These are phyloP conservation scores for Microctonus brassicae DNA, from an alignment of 2,888 invertebrate species.

Conservation along the genomic window DNA sequence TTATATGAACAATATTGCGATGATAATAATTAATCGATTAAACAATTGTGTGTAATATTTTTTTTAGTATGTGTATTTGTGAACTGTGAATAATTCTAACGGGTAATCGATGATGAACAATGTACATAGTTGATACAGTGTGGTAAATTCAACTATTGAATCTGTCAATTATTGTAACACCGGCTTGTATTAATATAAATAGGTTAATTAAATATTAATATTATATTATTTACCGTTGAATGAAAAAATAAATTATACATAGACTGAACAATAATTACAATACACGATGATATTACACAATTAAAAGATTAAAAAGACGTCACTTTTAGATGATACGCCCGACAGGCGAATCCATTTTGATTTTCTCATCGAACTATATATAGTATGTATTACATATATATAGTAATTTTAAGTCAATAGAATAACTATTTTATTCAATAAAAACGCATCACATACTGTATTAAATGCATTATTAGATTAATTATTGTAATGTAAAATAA, in stretches of 20 bases:
- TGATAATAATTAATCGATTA: slow-evolving; percentile 7
- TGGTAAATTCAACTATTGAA: neutral
- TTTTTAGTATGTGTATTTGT: neutral
- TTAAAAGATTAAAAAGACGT: slow-evolving; percentile 22
- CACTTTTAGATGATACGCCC: slow-evolving; percentile 38
- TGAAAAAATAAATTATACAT: neutral
- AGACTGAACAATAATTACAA: neutral
- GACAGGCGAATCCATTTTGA: slow-evolving; percentile 47
- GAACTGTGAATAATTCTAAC: slow-evolving; percentile 2
- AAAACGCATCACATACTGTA: neutral
- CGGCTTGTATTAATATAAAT: neutral
- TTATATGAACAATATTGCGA: neutral
- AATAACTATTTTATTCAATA: neutral
- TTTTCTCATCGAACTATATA: slow-evolving; percentile 27
- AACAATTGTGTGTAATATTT: neutral
- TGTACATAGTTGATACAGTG: neutral
- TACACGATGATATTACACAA: neutral
- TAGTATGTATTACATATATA: too few relatives aligned
- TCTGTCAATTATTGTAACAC: neutral
- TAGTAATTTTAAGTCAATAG: slow-evolving; percentile 30
- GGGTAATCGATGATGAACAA: slow-evolving; percentile 4
- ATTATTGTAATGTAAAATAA: too few relatives aligned
- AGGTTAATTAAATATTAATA: neutral
- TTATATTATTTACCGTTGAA: neutral
- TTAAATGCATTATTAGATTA: too few relatives aligned